phyloP scores from a whole-genome alignment of 2,888 invertebrate genomes.

The Pterobdella sp. region DNA sequence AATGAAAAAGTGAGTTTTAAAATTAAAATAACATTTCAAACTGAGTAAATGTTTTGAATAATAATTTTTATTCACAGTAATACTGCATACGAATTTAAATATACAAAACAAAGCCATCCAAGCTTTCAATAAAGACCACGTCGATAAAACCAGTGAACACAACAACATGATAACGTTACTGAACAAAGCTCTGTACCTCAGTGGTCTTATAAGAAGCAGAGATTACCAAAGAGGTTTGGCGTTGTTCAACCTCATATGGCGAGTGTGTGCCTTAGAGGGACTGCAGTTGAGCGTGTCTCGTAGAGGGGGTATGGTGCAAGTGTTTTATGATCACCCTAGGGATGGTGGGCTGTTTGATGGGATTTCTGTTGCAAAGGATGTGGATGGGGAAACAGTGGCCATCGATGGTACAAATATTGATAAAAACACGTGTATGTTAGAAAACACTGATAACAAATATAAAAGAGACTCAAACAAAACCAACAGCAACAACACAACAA shows the following conservation, averaged over 20 bases:
- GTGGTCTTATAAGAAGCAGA: conserved; percentile 60
- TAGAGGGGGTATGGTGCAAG: not conserved
- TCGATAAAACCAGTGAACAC: not conserved
- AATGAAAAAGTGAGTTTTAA: too few relatives aligned
- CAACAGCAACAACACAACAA: not conserved
- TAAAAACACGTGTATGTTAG: not conserved
- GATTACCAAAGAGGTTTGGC: conserved; percentile 59
- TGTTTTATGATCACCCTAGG: too few relatives aligned
- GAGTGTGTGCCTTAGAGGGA: conserved; percentile 38
- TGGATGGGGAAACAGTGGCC: too few relatives aligned
- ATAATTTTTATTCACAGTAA: too few relatives aligned
- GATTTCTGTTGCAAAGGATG: not conserved
- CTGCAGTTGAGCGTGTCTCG: not conserved
- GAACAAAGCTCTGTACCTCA: conserved; percentile 48
- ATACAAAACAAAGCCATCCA: too few relatives aligned
- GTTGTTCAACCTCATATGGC: conserved; percentile 56
- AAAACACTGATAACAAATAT: not conserved
- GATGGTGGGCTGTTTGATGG: too few relatives aligned
- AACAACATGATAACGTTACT: conserved; percentile 30
- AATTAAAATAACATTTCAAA: too few relatives aligned
- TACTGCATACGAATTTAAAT: not conserved
- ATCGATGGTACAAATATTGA: not conserved
- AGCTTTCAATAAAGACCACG: not conserved
- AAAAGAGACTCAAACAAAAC: too few relatives aligned
- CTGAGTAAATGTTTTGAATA: too few relatives aligned